phyloP scores from a whole-genome alignment of 2,888 invertebrate species.

The Poecilobothrus nobilitatus region DNA sequence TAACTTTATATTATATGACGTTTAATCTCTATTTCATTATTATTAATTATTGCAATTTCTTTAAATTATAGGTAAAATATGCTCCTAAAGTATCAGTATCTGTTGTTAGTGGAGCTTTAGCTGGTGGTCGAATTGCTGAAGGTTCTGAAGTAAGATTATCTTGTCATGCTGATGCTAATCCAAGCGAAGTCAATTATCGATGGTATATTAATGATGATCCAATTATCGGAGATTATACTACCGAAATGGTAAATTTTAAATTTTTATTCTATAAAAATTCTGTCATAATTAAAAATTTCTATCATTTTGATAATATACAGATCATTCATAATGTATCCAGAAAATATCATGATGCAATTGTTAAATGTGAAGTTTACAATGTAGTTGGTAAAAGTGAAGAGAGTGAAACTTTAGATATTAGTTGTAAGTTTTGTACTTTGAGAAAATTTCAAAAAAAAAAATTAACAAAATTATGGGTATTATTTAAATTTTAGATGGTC shows the following conservation, averaged over 20 bases:
- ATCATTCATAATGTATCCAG: slow-evolving; percentile 71
- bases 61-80: slow-evolving; percentile 66
- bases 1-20: no score
- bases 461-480: no score
- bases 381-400: slow-evolving; percentile 86
- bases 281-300: not conserved
- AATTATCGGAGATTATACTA: slow-evolving; percentile 68
- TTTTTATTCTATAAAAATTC: not conserved
- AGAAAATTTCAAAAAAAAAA: no score
- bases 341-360: slow-evolving; percentile 73
- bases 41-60: not conserved
- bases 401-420: slow-evolving; percentile 76
- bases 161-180: slow-evolving; percentile 86
- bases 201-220: slow-evolving; percentile 82
- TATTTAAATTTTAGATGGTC: slow-evolving; percentile 56
- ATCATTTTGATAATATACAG: slow-evolving; percentile 40
- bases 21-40: no score
- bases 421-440: slow-evolving; percentile 62
- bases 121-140: slow-evolving; percentile 64
- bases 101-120: slow-evolving; percentile 50
- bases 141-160: slow-evolving; percentile 69
- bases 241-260: slow-evolving; percentile 56
- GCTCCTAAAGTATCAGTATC: slow-evolving; percentile 78
- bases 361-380: slow-evolving; percentile 88
- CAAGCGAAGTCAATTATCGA: slow-evolving; percentile 71